Base-by-base conservation (phyloP, 2,113 vertebrate species). In the Crotalus tigris region DNA sequence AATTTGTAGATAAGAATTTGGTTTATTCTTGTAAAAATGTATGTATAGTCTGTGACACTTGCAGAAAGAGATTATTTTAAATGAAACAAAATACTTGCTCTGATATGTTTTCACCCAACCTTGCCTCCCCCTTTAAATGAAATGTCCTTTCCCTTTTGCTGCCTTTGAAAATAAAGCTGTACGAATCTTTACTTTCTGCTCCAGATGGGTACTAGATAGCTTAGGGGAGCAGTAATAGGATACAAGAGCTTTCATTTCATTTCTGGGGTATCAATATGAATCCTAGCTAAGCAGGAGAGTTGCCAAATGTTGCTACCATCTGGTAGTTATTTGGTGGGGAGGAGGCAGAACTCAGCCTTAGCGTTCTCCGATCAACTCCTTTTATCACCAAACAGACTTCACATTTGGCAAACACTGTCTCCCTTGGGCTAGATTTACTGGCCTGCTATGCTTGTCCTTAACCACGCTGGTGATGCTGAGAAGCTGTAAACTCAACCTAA, bases 21-120 rank as follows among this genome's bases (percentile, higher is more conserved):
- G 96, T 98, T 98, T 98, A 98, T 98, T 98, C 98, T 98, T 98
- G 96, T 98, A 98, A 93, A 81, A 96, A 93, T 94, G 91, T 97
- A 75, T 95, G 95, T 97, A 96, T 92, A 96, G 94, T 94, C 94
- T 95, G 91, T 96, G 97, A 96, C 46, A 93, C 95, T 96, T 96
- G 95, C 94, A 97, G 94, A 97, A 81, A 96, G 94, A 97, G 92
- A 95, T 97, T 94, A 96, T 98, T 98, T 98, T 97, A 96, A 97
- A 97, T 96, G 95, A 94, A 96, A 95, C 93, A 57, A 94, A 23
- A 5, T 96, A 91, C 94, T 94, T 97, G 94, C 94, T 93, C 95
- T 95, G 96, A 94, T 94, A 95, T 94, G 92, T 95, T 55, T 44
- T 33, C n/a, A 81, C 19, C 75, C 19, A 81, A 44, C 75, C 33